A percentile compares a stretch with the other conserved stretches of the same genome.
phyloP scores from a whole-genome alignment of 2,888 invertebrate genomes.

The Oligia strigilis region DNA sequence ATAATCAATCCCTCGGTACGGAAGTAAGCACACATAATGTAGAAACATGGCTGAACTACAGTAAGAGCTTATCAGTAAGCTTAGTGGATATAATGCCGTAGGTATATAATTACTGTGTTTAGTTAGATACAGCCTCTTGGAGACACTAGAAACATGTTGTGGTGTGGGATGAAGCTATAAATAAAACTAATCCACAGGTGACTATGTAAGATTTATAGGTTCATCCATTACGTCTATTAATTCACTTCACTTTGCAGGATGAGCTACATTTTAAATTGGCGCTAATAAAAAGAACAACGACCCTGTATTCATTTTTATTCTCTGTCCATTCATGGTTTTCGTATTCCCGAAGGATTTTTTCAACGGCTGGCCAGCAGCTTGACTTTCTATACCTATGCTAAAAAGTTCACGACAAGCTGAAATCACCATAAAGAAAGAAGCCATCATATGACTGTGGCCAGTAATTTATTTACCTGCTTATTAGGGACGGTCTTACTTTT shows the following conservation, averaged over 20 bases:
- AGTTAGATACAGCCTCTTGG: conserved; percentile 29
- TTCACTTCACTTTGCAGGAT: conserved; percentile 18
- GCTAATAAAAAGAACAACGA: conserved; percentile 9
- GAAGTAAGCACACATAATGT: conserved; percentile 26
- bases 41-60: conserved; percentile 22
- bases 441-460: background rate
- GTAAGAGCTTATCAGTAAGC: conserved; percentile 38
- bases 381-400: background rate
- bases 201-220: conserved; percentile 39
- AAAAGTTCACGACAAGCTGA: background rate
- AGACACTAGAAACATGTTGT: conserved; percentile 35
- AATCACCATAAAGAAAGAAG: conserved; percentile 4
- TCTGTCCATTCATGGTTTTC: background rate
- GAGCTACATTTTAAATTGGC: conserved; percentile 9
- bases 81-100: conserved; percentile 37
- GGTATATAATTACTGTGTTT: conserved; percentile 49
- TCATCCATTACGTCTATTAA: conserved; percentile 32
- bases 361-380: background rate
- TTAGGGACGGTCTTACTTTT: background rate
- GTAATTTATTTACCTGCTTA: background rate
- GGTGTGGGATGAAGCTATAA: conserved; percentile 52
- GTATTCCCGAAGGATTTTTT: background rate
- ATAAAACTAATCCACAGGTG: conserved; percentile 40
- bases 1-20: conserved; percentile 12
- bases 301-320: background rate